A percentile compares a stretch with the other conserved stretches of the same genome.
Conservation (phyloP, 2,113 vertebrate species). For the Ifrita kowaldi region DNA sequence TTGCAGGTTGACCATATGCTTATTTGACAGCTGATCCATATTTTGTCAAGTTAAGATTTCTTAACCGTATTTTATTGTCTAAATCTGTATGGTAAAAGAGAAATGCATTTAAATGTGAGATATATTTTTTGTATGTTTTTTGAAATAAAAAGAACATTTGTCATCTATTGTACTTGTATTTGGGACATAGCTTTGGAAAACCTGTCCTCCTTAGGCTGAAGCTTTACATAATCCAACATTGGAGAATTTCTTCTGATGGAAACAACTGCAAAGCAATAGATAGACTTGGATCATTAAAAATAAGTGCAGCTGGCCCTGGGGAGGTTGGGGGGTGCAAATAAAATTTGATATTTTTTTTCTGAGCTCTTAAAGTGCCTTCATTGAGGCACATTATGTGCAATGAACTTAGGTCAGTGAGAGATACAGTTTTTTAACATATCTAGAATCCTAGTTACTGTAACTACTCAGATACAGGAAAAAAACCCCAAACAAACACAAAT, state of each 20-base stretch:
- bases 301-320: not conserved
- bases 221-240: not conserved
- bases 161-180: not conserved
- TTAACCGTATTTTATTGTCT: not conserved
- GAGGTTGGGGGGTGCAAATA: not conserved
- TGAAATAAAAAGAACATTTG: slow-evolving; percentile 16
- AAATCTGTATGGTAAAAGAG: not conserved
- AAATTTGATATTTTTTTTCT: not conserved
- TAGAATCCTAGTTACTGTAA: not conserved
- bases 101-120: not conserved
- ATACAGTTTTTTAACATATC: not conserved
- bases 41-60: not conserved
- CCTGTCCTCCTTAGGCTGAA: not conserved
- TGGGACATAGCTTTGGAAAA: not conserved
- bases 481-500: not conserved
- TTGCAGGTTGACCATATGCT: not conserved
- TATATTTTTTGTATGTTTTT: not conserved
- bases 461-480: not conserved
- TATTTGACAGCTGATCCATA: not conserved
- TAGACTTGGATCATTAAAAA: not conserved
- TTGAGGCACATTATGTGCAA: not conserved
- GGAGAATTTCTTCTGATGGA: not conserved
- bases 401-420: not conserved
- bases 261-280: not conserved
- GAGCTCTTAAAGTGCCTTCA: not conserved